Evolutionary conservation across 2,888 invertebrate genomes (phyloP), one percentile per base, ranked within the genome.

Genomic region (Melanophora roralis): DNA sequence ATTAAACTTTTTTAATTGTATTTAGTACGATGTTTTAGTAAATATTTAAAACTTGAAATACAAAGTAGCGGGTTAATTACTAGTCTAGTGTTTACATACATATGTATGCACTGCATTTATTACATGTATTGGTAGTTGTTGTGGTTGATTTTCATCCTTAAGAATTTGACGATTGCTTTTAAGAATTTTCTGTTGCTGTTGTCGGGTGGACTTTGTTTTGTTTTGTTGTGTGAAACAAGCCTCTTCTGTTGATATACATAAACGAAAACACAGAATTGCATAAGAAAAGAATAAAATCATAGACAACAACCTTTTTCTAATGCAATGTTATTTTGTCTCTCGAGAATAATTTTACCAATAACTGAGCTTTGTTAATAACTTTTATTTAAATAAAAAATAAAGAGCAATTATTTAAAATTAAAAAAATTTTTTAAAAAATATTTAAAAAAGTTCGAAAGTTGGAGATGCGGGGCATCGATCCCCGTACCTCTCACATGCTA

Each of bases 401-500:
- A n/a, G n/a, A 40, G 5, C 2, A 40, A n/a, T 40, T n/a, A 1
- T 40, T 40, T 40, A 2, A 40, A 40, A 40, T n/a, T 14, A 1
- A 40, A 6, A 6, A n/a, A 38, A 38, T 38, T 4, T 38, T 38
- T 4, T 38, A n/a, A n/a, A 45, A 45, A 21, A 27, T 27, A 27
- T 27, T 45, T 11, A 45, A 19, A 9, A 6, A 19, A 19, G 19
- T 9, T 21, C 4, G 11, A 5, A 9, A 45, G 51, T 82, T 90
- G 89, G 89, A 89, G 89, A 89, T 89, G 89, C 89, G 84, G 87
- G 86, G 86, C 86, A 86, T 87, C 86, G 86, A 87, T 87, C 86
- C 86, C 86, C 84, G 86, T 87, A 87, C 85, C 86, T 87, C 86
- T 87, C 86, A 86, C 87, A 86, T 87, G 87, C 87, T 86, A 87